phyloP scores from a whole-genome alignment of 2,113 vertebrate species.

The Elachura formosa region DNA sequence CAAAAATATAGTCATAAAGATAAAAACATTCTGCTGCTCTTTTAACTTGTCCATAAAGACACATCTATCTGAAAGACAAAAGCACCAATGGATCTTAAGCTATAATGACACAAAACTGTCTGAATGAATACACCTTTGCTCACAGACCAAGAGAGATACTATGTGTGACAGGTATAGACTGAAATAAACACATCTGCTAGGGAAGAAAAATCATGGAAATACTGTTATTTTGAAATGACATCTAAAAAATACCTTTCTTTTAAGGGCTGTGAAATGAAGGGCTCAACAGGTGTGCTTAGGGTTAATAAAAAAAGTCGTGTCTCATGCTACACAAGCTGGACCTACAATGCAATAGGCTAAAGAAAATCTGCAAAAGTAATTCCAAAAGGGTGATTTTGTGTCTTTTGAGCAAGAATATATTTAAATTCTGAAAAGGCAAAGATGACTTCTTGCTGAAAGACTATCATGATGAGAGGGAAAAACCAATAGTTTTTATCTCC shows the following conservation, averaged over 20 bases:
- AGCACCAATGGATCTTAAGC: neutral
- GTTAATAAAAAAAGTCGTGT: neutral
- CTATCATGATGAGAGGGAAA: neutral
- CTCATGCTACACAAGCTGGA: neutral
- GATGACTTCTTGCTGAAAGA: neutral
- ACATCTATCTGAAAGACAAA: neutral
- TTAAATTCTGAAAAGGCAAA: neutral
- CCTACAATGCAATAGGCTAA: neutral
- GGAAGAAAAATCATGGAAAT: neutral
- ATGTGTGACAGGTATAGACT: neutral
- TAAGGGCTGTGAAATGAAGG: neutral
- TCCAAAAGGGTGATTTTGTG: neutral
- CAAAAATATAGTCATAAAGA: neutral
- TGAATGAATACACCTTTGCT: neutral
- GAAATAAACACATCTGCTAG: neutral
- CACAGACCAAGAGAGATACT: neutral
- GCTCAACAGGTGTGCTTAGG: neutral
- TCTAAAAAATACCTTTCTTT: neutral
- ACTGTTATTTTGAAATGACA: neutral
- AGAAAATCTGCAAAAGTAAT: neutral
- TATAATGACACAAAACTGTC: neutral
- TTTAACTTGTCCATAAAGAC: neutral
- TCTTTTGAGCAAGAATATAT: neutral
- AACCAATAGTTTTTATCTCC: neutral
- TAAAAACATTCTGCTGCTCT: neutral